Percentiles rank a stretch among this genome's conserved stretches.
Conservation (phyloP, 2,888 invertebrate species). For the Minunthozetes semirufus region DNA sequence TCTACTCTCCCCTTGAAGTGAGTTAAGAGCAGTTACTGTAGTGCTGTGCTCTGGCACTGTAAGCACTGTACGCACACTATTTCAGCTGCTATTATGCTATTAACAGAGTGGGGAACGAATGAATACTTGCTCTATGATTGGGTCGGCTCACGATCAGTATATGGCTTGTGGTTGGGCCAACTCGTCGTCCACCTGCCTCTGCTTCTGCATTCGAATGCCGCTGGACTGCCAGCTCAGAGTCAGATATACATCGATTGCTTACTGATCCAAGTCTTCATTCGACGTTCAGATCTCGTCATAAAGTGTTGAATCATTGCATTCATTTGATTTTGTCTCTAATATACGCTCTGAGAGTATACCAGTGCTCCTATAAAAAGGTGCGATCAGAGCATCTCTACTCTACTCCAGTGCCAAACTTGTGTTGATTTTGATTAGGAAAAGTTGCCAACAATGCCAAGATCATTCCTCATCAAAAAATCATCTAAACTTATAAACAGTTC, state of each 20-base stretch:
- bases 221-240: neutral
- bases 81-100: neutral
- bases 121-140: slow-evolving; percentile 18
- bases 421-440: neutral
- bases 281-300: neutral
- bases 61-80: neutral
- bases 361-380: slow-evolving; percentile 8
- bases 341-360: neutral
- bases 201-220: neutral
- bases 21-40: slow-evolving; percentile 15
- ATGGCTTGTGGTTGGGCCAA: slow-evolving; percentile 7
- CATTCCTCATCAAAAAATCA: slow-evolving; percentile 41
- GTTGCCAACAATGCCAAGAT: slow-evolving; percentile 40
- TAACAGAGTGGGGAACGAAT: slow-evolving; percentile 15
- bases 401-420: slow-evolving; percentile 22
- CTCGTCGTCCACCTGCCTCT: slow-evolving; percentile 9
- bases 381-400: neutral
- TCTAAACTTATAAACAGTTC: slow-evolving; percentile 27
- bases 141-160: slow-evolving; percentile 5
- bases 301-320: neutral
- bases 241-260: slow-evolving; percentile 11
- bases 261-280: neutral
- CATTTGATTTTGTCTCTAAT: neutral
- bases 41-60: neutral
- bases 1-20: neutral